Evolutionary conservation across 2,888 invertebrate genomes (phyloP), one percentile per base, ranked within the genome.

Genomic region (Callosobruchus maculatus): DNA sequence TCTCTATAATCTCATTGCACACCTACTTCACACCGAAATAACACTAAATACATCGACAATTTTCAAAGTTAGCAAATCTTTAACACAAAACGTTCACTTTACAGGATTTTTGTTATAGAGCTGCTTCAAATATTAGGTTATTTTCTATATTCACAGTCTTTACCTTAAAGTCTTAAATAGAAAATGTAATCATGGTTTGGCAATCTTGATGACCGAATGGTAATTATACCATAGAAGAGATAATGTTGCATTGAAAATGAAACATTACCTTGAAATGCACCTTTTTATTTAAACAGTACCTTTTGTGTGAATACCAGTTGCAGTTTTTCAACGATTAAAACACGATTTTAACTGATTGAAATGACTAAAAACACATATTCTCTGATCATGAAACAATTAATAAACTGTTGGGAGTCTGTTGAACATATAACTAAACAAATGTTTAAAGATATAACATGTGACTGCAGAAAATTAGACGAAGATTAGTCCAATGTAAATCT

Each of bases 1-100:
- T 84, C 84, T 83, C 83, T 83, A 81, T 81, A 79, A 82, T 76
- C 83, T 83, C 83, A 84, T 85, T 85, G 84, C 85, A 85, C 84
- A 84, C 82, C 79, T 78, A 83, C 78, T 80, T 77, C 81, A 81
- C 82, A 82, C 80, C 78, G 79, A 82, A 76, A 68, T 68, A 78
- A 81, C 80, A 81, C 79, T 78, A 80, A 78, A 77, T 79, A 82
- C 80, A 80, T 78, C 80, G 80, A 80, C 75, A 75, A 80, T 78
- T 79, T 77, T 26, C 26, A 78, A 79, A 78, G 80, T 80, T 81
- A 81, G 81, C 80, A 80, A 80, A 78, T 77, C 74, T 79, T 73
- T 73, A 70, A 77, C 76, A 75, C 70, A 22, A 75, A 75, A 74
- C 75, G 49, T 77, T 78, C 74, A 73, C 75, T 77, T 77, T 77